Evolutionary conservation across 2,113 vertebrate species (phyloP).

Genomic region (Alouatta palliata): DNA sequence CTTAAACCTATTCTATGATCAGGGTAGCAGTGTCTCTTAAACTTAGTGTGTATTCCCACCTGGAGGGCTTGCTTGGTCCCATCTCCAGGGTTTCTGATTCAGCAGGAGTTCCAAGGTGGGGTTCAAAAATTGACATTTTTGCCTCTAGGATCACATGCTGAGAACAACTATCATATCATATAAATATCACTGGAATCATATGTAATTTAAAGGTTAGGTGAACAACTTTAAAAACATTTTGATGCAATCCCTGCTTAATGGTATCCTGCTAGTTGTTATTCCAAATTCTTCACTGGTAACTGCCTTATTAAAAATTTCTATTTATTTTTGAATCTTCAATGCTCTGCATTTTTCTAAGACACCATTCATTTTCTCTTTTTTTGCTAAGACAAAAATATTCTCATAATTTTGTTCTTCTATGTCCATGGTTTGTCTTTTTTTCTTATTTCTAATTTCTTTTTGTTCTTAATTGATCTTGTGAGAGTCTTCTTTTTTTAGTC

Average conservation of each 20-base stretch:
- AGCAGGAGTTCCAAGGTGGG: too few species aligned
- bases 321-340: background rate
- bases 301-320: background rate
- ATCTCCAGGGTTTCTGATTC: too few species aligned
- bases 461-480: background rate
- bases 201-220: background rate
- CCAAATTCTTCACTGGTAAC: background rate
- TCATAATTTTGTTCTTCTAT: background rate
- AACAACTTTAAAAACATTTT: background rate
- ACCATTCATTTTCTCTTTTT: background rate
- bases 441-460: background rate
- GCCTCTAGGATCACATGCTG: too few species aligned
- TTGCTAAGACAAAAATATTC: background rate
- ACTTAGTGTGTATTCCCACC: too few species aligned
- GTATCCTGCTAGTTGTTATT: background rate
- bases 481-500: background rate
- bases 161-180: too few species aligned
- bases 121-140: too few species aligned
- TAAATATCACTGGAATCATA: background rate
- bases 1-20: too few species aligned
- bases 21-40: too few species aligned
- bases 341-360: background rate
- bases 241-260: background rate
- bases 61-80: too few species aligned
- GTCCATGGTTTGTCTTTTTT: background rate